Percentiles rank a stretch among this genome's conserved stretches.
These are phyloP conservation scores for Rhinoptilus africanus DNA, from an alignment of 2,113 vertebrate species.

Conservation along the genomic window DNA sequence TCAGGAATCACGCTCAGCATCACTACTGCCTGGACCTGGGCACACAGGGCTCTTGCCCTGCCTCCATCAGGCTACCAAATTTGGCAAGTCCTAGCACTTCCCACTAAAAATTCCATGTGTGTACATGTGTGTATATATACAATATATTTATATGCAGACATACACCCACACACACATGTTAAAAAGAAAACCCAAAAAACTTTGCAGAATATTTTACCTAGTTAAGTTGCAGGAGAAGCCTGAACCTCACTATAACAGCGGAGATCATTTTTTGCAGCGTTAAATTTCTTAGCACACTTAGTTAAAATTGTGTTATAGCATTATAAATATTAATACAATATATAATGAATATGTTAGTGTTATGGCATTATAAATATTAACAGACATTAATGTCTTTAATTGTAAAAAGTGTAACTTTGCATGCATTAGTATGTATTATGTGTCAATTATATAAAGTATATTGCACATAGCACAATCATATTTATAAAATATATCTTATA, in stretches of 20 bases:
- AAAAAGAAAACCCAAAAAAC: neutral
- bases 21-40: neutral
- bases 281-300: neutral
- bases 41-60: neutral
- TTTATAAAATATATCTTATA: neutral
- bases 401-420: neutral
- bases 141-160: neutral
- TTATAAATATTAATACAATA: neutral
- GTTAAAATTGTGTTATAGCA: neutral
- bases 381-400: neutral
- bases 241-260: neutral
- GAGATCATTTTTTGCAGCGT: neutral
- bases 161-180: rapidly evolving
- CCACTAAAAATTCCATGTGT: neutral
- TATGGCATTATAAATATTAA: neutral
- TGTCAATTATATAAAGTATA: neutral
- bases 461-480: neutral
- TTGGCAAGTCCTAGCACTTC: neutral
- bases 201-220: neutral
- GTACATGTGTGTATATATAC: rapidly evolving
- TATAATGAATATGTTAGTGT: neutral
- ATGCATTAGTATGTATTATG: neutral
- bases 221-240: neutral
- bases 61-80: neutral
- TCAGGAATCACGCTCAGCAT: neutral